Evolutionary conservation across 2,888 invertebrate species (phyloP), one percentile per base, ranked within the genome.

Genomic region (Galeopsomyia nigrocyanea): DNA sequence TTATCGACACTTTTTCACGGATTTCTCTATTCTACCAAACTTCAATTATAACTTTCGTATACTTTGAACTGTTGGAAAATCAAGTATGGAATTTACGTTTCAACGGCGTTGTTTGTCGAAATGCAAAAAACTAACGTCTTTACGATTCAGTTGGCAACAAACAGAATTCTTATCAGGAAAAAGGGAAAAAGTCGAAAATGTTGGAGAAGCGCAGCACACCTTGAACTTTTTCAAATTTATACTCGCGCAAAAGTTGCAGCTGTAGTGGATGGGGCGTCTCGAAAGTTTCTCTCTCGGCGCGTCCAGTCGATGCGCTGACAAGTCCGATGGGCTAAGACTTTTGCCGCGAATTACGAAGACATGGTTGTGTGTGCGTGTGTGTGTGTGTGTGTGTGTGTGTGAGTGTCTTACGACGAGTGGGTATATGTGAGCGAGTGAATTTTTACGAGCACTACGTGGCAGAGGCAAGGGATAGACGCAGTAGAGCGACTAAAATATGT

Each of bases 401-500:
- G 3, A 7, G 31, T 31, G 31, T 31, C 31, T 31, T 31, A 31
- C 31, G 31, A 31, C 31, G 31, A n/a, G n/a, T 31, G 31, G 31
- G 31, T n/a, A n/a, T n/a, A n/a, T 10, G 39, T 10, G 39, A 13
- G 39, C 39, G 39, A 39, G 39, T 39, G 39, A 39, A 39, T 39
- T 39, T 39, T 39, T 19, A 21, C 19, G 6, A 13, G 26, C 6
- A 13, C 46, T 39, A 19, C 47, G 39, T 22, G 46, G 39, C 39
- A 19, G 46, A 56, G 51, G 55, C 46, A 61, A 69, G 61, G 39
- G 66, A 68, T 63, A 58, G 61, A 60, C 21, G 62, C 21, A 58
- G 3, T 9, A 56, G 47, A 58, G 39, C 57, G 7, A 22, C 49
- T 50, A 55, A 68, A 49, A 60, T 50, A 64, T 62, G 31, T n/a